Evolutionary conservation across 2,113 vertebrate species (phyloP).

Genomic region (Ptilonorhynchus violaceus): DNA sequence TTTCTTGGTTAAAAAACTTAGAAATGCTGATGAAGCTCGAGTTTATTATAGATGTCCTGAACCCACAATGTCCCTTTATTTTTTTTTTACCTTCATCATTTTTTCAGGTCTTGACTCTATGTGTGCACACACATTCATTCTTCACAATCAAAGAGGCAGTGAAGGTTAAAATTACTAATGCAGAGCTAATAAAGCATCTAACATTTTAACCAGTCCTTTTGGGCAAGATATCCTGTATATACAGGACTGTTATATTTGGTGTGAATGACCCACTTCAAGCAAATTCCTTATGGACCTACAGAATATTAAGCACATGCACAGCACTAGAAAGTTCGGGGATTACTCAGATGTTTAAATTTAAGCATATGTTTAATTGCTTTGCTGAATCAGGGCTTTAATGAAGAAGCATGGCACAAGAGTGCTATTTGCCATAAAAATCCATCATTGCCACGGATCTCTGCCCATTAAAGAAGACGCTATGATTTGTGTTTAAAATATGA

Average conservation of each 20-base stretch:
- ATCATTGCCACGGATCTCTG: background rate
- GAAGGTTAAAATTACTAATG: constrained; percentile 34
- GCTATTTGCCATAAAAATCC: constrained; percentile 53
- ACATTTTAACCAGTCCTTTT: background rate
- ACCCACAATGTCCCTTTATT: constrained; percentile 48
- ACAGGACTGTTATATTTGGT: background rate
- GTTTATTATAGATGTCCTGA: constrained; percentile 62
- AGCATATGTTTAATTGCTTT: constrained; percentile 32
- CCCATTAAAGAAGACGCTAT: constrained; percentile 46
- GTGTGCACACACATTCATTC: background rate
- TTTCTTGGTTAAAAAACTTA: constrained; percentile 78
- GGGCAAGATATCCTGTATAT: background rate
- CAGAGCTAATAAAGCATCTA: constrained; percentile 8
- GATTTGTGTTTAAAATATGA: constrained; percentile 47
- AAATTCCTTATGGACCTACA: background rate
- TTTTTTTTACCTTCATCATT: constrained; percentile 27
- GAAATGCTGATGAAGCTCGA: constrained; percentile 74
- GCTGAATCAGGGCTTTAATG: constrained; percentile 51
- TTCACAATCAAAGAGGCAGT: constrained; percentile 24
- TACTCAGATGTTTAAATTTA: background rate
- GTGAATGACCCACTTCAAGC: background rate
- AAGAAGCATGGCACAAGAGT: constrained; percentile 15
- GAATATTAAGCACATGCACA: background rate
- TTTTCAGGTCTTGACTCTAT: background rate
- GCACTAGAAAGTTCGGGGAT: background rate